These are phyloP conservation scores for Cichlasoma orientale DNA, from an alignment of 2,797 vertebrate genomes.

Conservation along the genomic window DNA sequence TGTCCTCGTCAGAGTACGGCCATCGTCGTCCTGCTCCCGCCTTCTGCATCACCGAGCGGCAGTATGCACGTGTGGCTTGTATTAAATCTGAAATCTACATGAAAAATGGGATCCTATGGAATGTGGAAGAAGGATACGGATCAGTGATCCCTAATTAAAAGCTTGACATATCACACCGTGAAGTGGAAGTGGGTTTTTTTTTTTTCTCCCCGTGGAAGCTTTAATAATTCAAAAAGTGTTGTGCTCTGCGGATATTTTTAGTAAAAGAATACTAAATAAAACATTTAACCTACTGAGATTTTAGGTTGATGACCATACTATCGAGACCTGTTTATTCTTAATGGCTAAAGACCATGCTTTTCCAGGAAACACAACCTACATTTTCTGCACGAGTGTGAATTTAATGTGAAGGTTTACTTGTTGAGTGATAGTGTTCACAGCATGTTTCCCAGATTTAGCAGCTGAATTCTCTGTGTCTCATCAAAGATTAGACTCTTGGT, in stretches of 20 bases:
- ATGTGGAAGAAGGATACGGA: slow-evolving; percentile 76
- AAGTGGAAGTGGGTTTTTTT: not conserved
- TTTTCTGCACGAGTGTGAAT: not conserved
- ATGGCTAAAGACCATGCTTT: not conserved
- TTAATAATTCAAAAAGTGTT: slow-evolving; percentile 24
- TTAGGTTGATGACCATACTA: not conserved
- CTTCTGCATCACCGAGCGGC: slow-evolving; percentile 56
- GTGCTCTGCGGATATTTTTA: not conserved
- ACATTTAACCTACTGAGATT: not conserved
- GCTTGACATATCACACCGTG: not conserved
- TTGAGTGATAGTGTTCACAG: not conserved
- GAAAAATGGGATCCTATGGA: slow-evolving; percentile 81
- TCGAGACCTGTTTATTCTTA: not conserved
- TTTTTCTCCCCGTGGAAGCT: not conserved
- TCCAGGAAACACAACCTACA: not conserved
- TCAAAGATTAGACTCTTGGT: not conserved
- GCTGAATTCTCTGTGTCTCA: not conserved
- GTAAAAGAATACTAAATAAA: not conserved
- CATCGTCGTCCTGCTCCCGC: slow-evolving; percentile 52
- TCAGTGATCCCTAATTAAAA: slow-evolving; percentile 75
- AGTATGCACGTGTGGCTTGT: slow-evolving; percentile 61
- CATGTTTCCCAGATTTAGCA: slow-evolving; percentile 3
- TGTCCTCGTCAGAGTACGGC: slow-evolving; percentile 85
- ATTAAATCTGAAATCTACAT: slow-evolving; percentile 81
- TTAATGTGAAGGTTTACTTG: not conserved